These are phyloP conservation scores for Ornithoptera alexandrae DNA, from an alignment of 2,888 invertebrate genomes.

Conservation along the genomic window DNA sequence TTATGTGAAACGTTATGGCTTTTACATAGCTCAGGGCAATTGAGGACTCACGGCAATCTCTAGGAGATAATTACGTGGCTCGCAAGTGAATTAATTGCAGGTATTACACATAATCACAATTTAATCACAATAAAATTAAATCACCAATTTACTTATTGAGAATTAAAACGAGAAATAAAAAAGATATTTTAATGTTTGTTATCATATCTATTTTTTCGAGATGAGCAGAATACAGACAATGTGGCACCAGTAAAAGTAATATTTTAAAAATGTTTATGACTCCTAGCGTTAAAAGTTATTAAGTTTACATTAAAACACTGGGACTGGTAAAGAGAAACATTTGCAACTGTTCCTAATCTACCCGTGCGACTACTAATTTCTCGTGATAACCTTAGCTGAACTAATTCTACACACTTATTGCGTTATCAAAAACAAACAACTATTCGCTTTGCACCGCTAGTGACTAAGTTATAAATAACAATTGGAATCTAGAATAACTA, in stretches of 20 bases:
- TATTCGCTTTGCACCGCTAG: slow-evolving; percentile 2
- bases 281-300: not conserved
- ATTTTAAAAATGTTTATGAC: not conserved
- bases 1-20: not conserved
- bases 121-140: not conserved
- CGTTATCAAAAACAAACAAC: slow-evolving; percentile 20
- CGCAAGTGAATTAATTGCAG: not conserved
- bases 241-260: too few species aligned
- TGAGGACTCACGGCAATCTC: not conserved
- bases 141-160: not conserved
- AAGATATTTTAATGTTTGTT: not conserved
- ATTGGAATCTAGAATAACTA: not conserved
- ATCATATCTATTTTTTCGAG: too few species aligned
- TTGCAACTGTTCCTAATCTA: slow-evolving; percentile 20
- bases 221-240: too few species aligned
- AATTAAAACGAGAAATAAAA: not conserved
- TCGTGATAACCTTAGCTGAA: slow-evolving; percentile 25
- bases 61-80: not conserved
- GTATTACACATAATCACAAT: slow-evolving; percentile 2
- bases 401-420: slow-evolving; percentile 24
- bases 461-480: slow-evolving; percentile 10
- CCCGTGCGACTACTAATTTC: slow-evolving; percentile 19
- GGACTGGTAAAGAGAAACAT: not conserved
- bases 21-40: not conserved
- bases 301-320: not conserved